phyloP scores from a whole-genome alignment of 2,113 vertebrate genomes.

The Sceloporus undulatus region DNA sequence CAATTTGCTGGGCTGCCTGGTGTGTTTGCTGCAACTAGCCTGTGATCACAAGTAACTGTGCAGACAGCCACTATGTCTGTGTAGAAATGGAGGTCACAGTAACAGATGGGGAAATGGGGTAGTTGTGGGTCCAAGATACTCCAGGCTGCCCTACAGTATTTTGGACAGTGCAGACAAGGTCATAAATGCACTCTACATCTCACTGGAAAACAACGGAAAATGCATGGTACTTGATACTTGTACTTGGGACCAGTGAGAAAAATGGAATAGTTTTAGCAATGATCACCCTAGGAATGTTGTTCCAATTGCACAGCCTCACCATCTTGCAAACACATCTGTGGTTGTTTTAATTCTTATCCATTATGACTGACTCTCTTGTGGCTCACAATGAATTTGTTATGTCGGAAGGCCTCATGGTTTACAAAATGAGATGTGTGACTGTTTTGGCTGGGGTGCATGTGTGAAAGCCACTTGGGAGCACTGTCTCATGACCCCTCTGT shows the following conservation, averaged over 20 bases:
- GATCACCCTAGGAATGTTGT: not conserved
- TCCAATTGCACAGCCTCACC: not conserved
- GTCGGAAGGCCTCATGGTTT: slow-evolving; percentile 9
- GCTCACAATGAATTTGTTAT: slow-evolving; percentile 6
- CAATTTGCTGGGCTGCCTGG: too few species aligned
- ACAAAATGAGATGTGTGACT: rapidly evolving
- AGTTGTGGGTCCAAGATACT: too few species aligned
- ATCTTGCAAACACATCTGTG: not conserved
- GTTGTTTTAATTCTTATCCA: not conserved
- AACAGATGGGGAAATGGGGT: too few species aligned
- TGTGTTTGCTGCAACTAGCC: too few species aligned
- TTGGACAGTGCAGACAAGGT: too few species aligned
- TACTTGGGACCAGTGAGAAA: not conserved
- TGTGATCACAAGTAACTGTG: too few species aligned
- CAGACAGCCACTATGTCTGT: too few species aligned
- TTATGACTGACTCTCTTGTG: not conserved
- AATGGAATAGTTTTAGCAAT: not conserved
- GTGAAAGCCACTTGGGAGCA: not conserved
- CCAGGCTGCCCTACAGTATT: too few species aligned
- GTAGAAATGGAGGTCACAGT: too few species aligned
- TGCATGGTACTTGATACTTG: not conserved
- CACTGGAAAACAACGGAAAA: not conserved
- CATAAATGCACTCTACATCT: not conserved
- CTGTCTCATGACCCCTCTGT: not conserved
- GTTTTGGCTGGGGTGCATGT: rapidly evolving